Evolutionary conservation across 2,797 vertebrate genomes (phyloP).

Genomic region (Tokudaia tokunoshimensis): DNA sequence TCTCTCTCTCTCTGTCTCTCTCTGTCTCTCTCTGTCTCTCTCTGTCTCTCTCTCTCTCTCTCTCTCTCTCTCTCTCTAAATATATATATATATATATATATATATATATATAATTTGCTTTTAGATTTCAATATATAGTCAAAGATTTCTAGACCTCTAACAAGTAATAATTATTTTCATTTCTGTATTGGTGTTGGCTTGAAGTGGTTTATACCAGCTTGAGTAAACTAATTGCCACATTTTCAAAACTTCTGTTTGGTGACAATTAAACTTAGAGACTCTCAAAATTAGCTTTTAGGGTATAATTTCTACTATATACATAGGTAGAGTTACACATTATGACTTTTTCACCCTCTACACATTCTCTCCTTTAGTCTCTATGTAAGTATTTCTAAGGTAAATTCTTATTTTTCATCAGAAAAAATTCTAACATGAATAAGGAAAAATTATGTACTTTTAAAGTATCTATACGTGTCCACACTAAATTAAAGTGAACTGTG

Average conservation of each 20-base stretch:
- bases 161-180: background rate
- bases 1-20: too few relatives aligned
- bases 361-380: rapidly evolving
- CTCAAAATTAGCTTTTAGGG: background rate
- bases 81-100: too few relatives aligned
- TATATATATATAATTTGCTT: background rate
- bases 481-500: background rate
- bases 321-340: too few relatives aligned
- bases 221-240: background rate
- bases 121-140: background rate
- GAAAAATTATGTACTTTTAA: background rate
- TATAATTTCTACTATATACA: background rate
- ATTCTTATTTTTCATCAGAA: background rate
- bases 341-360: background rate
- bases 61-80: too few relatives aligned
- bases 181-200: background rate
- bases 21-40: too few relatives aligned
- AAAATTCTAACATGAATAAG: background rate
- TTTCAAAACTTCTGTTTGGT: background rate
- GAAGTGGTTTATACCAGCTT: background rate
- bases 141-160: background rate
- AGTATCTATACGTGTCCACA: background rate
- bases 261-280: background rate
- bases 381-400: background rate
- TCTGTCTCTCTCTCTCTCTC: too few relatives aligned